phyloP scores from a whole-genome alignment of 2,797 vertebrate species.

The Parotocinclus haroldoi region DNA sequence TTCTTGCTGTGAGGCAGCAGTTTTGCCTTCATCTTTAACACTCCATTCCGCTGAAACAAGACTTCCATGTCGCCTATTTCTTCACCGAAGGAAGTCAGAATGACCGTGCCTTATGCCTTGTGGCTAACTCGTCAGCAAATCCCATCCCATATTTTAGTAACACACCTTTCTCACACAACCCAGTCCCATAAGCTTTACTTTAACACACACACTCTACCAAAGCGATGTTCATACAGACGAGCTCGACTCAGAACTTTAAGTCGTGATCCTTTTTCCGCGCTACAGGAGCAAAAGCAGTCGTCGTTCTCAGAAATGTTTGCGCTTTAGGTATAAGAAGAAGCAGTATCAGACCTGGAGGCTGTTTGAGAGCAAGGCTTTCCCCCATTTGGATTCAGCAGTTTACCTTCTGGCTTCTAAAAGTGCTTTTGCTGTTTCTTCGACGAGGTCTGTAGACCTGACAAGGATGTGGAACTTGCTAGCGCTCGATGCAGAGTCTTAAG shows the following conservation, averaged over 20 bases:
- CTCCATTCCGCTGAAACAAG: no score
- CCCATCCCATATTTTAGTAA: slow-evolving; percentile 44
- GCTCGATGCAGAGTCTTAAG: background rate
- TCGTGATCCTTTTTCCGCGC: slow-evolving; percentile 28
- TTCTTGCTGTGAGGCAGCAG: no score
- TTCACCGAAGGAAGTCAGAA: no score
- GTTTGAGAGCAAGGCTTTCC: slow-evolving; percentile 38
- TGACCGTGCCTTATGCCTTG: no score
- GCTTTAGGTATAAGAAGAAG: slow-evolving; percentile 44
- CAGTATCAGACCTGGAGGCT: slow-evolving; percentile 36
- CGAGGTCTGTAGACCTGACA: slow-evolving; percentile 35
- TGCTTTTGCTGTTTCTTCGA: slow-evolving; percentile 24
- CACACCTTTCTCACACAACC: slow-evolving; percentile 21
- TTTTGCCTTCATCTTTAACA: no score
- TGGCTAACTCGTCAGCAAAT: no score
- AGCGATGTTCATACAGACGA: slow-evolving; percentile 43
- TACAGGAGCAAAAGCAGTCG: slow-evolving; percentile 43
- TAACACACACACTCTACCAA: slow-evolving; percentile 39
- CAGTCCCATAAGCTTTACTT: slow-evolving; percentile 47
- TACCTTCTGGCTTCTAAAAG: slow-evolving; percentile 39
- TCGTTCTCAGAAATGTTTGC: slow-evolving; percentile 47
- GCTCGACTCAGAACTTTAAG: slow-evolving; percentile 45
- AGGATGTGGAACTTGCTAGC: slow-evolving; percentile 39
- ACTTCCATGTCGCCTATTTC: no score
- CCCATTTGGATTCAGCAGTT: slow-evolving; percentile 43